phyloP scores from a whole-genome alignment of 2,888 invertebrate species.

The Napeogenes inachia region DNA sequence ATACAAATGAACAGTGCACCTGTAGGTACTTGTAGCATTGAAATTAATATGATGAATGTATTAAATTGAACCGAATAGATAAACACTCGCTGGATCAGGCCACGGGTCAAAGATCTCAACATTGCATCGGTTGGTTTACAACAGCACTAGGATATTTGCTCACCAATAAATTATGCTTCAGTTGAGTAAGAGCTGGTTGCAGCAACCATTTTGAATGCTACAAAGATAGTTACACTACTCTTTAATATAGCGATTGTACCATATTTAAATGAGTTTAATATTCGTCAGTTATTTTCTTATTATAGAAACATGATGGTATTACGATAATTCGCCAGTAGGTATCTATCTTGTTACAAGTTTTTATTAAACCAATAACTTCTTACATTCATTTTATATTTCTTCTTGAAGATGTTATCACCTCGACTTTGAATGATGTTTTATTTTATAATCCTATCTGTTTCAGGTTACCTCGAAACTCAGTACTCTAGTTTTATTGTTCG shows the following conservation, averaged over 20 bases:
- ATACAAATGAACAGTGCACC: background rate
- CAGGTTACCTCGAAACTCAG: no score
- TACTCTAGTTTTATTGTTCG: no score
- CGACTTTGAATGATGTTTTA: no score
- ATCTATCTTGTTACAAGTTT: no score
- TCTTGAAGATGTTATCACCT: no score
- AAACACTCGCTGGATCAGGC: slow-evolving; percentile 14
- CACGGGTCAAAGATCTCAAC: slow-evolving; percentile 25
- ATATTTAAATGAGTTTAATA: background rate
- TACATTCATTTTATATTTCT: no score
- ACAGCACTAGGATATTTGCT: slow-evolving; percentile 13
- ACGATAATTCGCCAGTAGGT: no score
- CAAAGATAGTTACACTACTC: background rate
- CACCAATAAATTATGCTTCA: slow-evolving; percentile 20
- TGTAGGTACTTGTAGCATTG: slow-evolving; percentile 6
- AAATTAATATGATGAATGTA: slow-evolving; percentile 21
- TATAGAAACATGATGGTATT: no score
- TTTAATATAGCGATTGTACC: background rate
- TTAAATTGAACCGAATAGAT: slow-evolving; percentile 22
- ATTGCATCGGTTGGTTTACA: slow-evolving; percentile 20
- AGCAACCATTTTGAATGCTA: slow-evolving; percentile 12
- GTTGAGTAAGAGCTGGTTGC: slow-evolving; percentile 15
- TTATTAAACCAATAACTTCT: no score
- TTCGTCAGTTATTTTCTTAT: no score
- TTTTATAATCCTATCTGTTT: no score